Evolutionary conservation across 2,797 vertebrate species (phyloP).

Genomic region (Gymnodraco acuticeps): DNA sequence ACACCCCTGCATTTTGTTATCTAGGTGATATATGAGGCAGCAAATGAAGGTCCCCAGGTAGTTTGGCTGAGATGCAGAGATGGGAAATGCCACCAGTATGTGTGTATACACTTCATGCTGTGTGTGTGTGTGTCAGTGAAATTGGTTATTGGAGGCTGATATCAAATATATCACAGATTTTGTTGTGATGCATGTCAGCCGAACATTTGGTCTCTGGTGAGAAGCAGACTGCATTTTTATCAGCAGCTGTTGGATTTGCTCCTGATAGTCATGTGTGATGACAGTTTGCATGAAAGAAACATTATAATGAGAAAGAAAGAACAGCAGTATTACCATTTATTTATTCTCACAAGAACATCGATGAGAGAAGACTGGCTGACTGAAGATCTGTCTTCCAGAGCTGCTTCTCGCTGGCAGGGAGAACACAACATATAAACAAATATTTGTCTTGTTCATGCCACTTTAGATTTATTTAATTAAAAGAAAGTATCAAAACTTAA

Average conservation of each 20-base stretch:
- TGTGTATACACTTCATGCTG: conserved; percentile 3
- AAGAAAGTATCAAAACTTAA: too few relatives aligned
- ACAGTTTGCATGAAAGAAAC: conserved; percentile 36
- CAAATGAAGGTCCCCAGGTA: conserved; percentile 56
- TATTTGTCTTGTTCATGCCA: too few relatives aligned
- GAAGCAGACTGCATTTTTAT: conserved; percentile 43
- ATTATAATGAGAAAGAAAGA: conserved; percentile 12
- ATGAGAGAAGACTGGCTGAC: too few relatives aligned
- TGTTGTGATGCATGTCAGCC: conserved; percentile 53
- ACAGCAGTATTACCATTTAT: conserved; percentile 3
- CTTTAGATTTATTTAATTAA: too few relatives aligned
- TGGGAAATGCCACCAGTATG: conserved; percentile 42
- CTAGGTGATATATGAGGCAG: conserved; percentile 65
- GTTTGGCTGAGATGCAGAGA: conserved; percentile 58
- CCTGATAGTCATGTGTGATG: conserved; percentile 50
- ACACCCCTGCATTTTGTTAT: conserved; percentile 59
- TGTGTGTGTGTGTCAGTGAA: conserved; percentile 21
- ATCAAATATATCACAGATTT: conserved; percentile 55
- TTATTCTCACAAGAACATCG: neutral
- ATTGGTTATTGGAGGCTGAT: conserved; percentile 44
- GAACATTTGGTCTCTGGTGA: conserved; percentile 43
- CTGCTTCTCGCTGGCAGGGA: too few relatives aligned
- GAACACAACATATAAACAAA: too few relatives aligned
- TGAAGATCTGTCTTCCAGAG: too few relatives aligned
- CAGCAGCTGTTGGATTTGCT: conserved; percentile 43